Conservation (phyloP, 2,888 invertebrate genomes). For the Morpho deidamia region DNA sequence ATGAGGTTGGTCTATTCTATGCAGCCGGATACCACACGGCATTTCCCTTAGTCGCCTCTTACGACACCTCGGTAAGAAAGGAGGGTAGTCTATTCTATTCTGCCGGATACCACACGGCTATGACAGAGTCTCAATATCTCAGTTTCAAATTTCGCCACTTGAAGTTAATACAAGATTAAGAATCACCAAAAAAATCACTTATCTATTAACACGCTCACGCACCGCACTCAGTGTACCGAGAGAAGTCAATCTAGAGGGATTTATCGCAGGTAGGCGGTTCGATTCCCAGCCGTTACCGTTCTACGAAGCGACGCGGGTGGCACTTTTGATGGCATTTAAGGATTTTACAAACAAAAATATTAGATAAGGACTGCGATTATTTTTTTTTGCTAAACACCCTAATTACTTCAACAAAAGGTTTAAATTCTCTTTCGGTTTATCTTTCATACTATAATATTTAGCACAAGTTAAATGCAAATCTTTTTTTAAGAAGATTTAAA, state of each 20-base stretch:
- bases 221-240: conserved; percentile 36
- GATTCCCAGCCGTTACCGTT: conserved; percentile 37
- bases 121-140: too few relatives aligned
- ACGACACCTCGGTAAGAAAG: too few relatives aligned
- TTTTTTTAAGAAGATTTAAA: too few relatives aligned
- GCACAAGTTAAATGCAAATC: too few relatives aligned
- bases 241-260: conserved; percentile 53
- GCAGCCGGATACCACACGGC: too few relatives aligned
- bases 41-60: too few relatives aligned
- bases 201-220: conserved; percentile 22
- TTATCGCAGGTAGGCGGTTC: conserved; percentile 54
- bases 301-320: conserved; percentile 58
- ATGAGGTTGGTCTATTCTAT: too few relatives aligned
- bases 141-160: background rate
- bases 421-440: too few relatives aligned
- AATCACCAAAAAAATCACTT: conserved; percentile 1
- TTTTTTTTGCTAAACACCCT: conserved; percentile 8
- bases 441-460: too few relatives aligned
- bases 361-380: conserved; percentile 31
- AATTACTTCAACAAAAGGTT: background rate
- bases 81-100: too few relatives aligned
- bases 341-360: conserved; percentile 39
- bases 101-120: too few relatives aligned
- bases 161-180: background rate
- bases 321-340: conserved; percentile 40